Evolutionary conservation across 1,140 invertebrate species (phyloP).

Genomic region (Phenacoccus solenopsis): DNA sequence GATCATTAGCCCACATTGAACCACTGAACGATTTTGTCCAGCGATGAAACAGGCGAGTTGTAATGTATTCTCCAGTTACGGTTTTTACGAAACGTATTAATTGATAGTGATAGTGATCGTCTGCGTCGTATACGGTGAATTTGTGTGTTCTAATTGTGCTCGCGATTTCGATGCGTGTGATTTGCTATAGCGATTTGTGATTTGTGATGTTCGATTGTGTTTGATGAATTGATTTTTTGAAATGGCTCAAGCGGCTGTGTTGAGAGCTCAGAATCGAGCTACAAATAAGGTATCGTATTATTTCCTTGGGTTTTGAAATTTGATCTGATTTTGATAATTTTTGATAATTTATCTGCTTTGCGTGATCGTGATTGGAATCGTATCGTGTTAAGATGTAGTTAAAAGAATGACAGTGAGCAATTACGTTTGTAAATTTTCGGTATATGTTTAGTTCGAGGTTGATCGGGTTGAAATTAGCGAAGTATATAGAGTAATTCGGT

Average conservation of each 20-base stretch:
- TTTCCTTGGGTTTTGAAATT: too few relatives aligned
- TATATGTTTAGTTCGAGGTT: too few relatives aligned
- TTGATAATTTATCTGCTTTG: too few relatives aligned
- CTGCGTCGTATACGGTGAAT: not conserved
- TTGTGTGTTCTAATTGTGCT: not conserved
- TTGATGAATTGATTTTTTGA: not conserved
- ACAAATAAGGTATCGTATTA: conserved; percentile 15
- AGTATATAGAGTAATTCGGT: too few relatives aligned
- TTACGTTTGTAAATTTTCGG: too few relatives aligned
- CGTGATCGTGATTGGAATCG: too few relatives aligned
- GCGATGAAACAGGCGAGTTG: not conserved
- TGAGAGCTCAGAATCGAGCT: conserved; percentile 24
- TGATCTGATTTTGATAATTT: too few relatives aligned
- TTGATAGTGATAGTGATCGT: conserved; percentile 8
- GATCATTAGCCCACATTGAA: not conserved
- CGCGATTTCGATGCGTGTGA: not conserved
- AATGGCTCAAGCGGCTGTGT: conserved; percentile 24
- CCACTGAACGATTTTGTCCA: not conserved
- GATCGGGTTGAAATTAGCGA: too few relatives aligned
- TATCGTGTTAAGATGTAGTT: too few relatives aligned
- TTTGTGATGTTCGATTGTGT: not conserved
- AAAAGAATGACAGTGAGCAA: too few relatives aligned
- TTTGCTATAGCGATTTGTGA: not conserved
- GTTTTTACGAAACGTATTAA: not conserved
- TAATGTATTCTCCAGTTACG: not conserved